phyloP scores from a whole-genome alignment of 1,140 invertebrate genomes.

The Halictus rubicundus region DNA sequence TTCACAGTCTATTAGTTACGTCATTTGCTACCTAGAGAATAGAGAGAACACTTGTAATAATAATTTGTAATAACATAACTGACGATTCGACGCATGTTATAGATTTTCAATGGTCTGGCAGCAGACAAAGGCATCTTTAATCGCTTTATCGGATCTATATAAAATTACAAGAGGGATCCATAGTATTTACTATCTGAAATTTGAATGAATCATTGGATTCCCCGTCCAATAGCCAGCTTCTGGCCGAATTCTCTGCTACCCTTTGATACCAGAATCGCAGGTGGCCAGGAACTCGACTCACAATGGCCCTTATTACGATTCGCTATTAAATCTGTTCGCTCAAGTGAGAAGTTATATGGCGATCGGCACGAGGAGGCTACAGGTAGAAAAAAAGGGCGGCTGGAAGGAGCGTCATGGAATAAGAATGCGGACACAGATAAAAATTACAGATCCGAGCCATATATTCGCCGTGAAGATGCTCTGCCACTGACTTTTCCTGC shows the following conservation, averaged over 20 bases:
- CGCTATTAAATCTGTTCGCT: not conserved
- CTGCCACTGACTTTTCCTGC: conserved; percentile 62
- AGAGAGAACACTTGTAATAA: too few relatives aligned
- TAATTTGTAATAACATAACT: too few relatives aligned
- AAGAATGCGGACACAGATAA: conserved; percentile 54
- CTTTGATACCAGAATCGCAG: not conserved
- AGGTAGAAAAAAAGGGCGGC: not conserved
- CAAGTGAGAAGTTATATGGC: not conserved
- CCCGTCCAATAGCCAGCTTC: not conserved
- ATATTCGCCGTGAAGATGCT: conserved; percentile 64
- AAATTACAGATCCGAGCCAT: conserved; percentile 66
- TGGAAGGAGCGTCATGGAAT: conserved; percentile 24
- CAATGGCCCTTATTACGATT: not conserved
- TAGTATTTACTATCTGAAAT: not conserved
- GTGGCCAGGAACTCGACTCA: not conserved
- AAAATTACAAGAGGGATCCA: not conserved
- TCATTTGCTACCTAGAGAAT: too few relatives aligned
- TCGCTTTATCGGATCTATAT: too few relatives aligned
- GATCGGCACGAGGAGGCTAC: not conserved
- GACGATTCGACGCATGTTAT: too few relatives aligned
- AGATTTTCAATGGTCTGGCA: too few relatives aligned
- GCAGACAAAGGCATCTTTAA: too few relatives aligned
- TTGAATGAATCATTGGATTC: not conserved
- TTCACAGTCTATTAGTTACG: too few relatives aligned
- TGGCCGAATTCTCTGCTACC: not conserved